Base-by-base conservation (phyloP, 2,888 invertebrate genomes). In the Yponomeuta evonymella region DNA sequence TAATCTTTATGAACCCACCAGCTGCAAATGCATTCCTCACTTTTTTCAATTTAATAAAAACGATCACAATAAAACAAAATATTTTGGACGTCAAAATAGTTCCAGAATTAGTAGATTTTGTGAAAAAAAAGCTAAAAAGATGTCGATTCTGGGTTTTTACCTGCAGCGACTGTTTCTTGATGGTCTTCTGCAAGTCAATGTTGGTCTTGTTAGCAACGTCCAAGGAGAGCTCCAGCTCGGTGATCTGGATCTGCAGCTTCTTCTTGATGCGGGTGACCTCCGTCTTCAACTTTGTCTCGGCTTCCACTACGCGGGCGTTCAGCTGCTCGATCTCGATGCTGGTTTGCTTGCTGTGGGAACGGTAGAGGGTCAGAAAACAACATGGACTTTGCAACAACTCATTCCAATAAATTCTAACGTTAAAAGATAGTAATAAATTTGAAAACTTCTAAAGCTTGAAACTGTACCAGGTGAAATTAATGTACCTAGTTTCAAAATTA, bases 131-230 rank as follows among this genome's bases (percentile, higher is more conserved):
- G 8, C 15, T 15, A 51, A 2, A 8, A 51, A 3, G 10, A 12
- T 51, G 51, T 5, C 6, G 4, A 10, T 11, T 48, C 48, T 9
- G 29, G 51, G 12, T 15, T 66, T 29, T 8, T 87, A 97, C 94
- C 92, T 97, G 97, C 87, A 98, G 95, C 77, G 98, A 97, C 90
- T 99, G 98, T 89, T 97, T 98, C 95, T 99, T 99, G 94, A 98
- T 96, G 83, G 97, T 97, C 95, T 98, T 98, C 93, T 98, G 98
- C 87, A 98, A 94, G 87, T 98, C 98, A 84, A 98, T 96, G 94
- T 98, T 98, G 93, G 96, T 98, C 94, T 99, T 98, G 95, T 99
- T 99, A 93, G 98, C 97, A 79, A 98, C 97, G 93, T 99, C 99
- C 90, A 99, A 95, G 72, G 98, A 97, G 94, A 98, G 95, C 90